These are phyloP conservation scores for Periophthalmodon schlosseri DNA, from an alignment of 2,113 vertebrate species.

Conservation along the genomic window DNA sequence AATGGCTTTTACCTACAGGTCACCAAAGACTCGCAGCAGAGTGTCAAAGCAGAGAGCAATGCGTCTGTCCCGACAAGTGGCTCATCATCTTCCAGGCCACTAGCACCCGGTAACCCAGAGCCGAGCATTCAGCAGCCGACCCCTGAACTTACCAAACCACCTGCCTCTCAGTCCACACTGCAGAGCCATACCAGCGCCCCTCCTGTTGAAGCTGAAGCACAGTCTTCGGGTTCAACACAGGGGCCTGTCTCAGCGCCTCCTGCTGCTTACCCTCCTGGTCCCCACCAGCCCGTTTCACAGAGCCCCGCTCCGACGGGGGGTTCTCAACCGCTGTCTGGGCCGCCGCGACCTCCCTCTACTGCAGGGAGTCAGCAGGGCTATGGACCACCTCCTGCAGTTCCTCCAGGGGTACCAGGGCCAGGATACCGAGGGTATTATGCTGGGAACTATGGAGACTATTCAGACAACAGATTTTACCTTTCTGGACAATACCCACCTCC, in stretches of 20 bases:
- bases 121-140: conserved; percentile 39
- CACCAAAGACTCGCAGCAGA: conserved; percentile 83
- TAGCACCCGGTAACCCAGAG: conserved; percentile 33
- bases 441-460: conserved; percentile 81
- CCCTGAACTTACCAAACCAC: conserved; percentile 44
- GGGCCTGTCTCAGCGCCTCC: conserved; percentile 32
- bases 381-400: conserved; percentile 58
- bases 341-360: conserved; percentile 76
- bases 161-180: conserved; percentile 28
- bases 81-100: conserved; percentile 33
- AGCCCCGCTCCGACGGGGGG: conserved; percentile 36
- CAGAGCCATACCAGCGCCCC: conserved; percentile 54
- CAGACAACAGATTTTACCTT: conserved; percentile 74
- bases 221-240: conserved; percentile 53
- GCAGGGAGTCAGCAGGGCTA: conserved; percentile 79
- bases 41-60: conserved; percentile 63
- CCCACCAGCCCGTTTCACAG: conserved; percentile 45
- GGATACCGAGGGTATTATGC: conserved; percentile 72
- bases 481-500: conserved; percentile 75
- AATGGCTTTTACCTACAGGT: conserved; percentile 93
- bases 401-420: conserved; percentile 57
- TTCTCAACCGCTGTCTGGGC: conserved; percentile 70
- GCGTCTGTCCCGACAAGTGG: conserved; percentile 43
- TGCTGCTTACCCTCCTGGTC: conserved; percentile 51
- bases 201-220: conserved; percentile 40